Percentiles rank a stretch among this genome's conserved stretches.
phyloP scores from a whole-genome alignment of 2,888 invertebrate species.

The Lochmaea crataegi region DNA sequence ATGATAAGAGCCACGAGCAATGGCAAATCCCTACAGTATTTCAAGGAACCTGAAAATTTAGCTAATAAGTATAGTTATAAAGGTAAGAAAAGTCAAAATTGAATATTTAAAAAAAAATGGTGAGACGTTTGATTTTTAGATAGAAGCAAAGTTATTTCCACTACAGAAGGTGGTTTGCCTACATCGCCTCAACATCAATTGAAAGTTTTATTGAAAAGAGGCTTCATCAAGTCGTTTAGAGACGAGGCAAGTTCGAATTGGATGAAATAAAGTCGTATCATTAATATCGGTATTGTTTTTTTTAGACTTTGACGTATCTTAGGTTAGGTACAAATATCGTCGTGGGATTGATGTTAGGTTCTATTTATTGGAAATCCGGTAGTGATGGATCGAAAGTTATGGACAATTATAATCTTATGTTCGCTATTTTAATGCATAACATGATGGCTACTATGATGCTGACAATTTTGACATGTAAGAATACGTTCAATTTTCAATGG shows the following conservation, averaged over 20 bases:
- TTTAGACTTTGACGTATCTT: constrained; percentile 82
- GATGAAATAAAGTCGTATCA: too few species aligned
- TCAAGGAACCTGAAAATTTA: constrained; percentile 68
- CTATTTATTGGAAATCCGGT: constrained; percentile 80
- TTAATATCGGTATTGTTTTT: too few species aligned
- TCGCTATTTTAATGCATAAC: constrained; percentile 92
- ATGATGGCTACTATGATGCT: constrained; percentile 94
- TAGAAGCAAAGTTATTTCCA: not conserved
- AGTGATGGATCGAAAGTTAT: constrained; percentile 81
- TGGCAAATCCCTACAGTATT: constrained; percentile 77
- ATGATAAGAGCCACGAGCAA: constrained; percentile 78
- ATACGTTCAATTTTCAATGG: too few species aligned
- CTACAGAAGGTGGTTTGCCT: constrained; percentile 65
- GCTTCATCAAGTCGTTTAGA: constrained; percentile 79
- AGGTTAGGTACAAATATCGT: constrained; percentile 79
- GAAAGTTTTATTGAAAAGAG: constrained; percentile 76
- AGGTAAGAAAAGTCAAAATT: too few species aligned
- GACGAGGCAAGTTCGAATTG: constrained; percentile 70
- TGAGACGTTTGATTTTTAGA: constrained; percentile 9
- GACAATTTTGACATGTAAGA: constrained; percentile 86
- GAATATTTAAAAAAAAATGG: too few species aligned
- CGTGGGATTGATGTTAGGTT: constrained; percentile 81
- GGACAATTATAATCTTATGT: constrained; percentile 88
- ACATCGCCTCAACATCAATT: constrained; percentile 80
- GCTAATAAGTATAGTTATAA: constrained; percentile 15